Base-by-base conservation (phyloP, 2,888 invertebrate species). In the Cenopis cana region DNA sequence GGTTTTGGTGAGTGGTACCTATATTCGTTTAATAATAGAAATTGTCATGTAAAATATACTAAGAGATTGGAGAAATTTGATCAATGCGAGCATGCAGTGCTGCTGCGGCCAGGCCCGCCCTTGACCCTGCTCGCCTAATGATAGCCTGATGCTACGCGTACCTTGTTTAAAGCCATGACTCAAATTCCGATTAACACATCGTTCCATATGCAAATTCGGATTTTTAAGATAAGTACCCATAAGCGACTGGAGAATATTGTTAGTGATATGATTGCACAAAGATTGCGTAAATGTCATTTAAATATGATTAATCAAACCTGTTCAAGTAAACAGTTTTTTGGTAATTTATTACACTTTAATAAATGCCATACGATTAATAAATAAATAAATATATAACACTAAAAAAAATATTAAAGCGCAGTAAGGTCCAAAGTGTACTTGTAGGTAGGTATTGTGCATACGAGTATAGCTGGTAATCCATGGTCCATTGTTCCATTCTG, bases 151-250 rank as follows among this genome's bases (percentile, higher is more conserved):
- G 64, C 38, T 54, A n/a, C 54, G 18, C 14, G 20, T 20, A n/a
- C 11, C 14, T 20, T 36, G 62, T 62, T 69, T 61, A 55, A 62
- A 18, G 46, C 54, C 49, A 69, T 56, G 61, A 8, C 29, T 64
- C 11, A 29, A 57, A 67, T 29, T 64, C 36, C 38, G 56, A 57
- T 69, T 69, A 38, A 20, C 68, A 69, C 62, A 69, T 62, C 62
- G 50, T 55, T 62, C 49, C 62, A 57, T 69, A 64, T 69, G 62
- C 64, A 55, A 64, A 64, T 69, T 57, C 20, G 38, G 10, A 49
- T 20, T 36, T 67, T 36, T 61, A 56, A 49, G 49, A 33, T 68
- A 60, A 20, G 10, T 60, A 61, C 46, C 41, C 46, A 56, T 57
- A 69, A 56, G 56, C 54, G 17, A n/a, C 29, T 55, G 14, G 61